Evolutionary conservation across 1,140 invertebrate genomes (phyloP).

Genomic region (Nilaparvata lugens): DNA sequence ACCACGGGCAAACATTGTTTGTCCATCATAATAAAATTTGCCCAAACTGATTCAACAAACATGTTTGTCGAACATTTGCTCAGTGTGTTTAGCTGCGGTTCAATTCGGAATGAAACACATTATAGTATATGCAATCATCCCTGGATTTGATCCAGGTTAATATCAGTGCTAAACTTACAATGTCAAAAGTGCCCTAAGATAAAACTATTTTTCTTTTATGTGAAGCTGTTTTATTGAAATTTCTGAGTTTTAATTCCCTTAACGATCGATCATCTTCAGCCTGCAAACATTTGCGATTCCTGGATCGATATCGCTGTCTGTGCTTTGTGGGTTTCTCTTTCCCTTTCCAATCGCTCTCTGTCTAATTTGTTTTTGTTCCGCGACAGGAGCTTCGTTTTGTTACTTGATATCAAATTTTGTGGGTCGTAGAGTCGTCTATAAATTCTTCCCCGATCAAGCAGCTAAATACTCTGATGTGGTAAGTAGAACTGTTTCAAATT

Average conservation of each 20-base stretch:
- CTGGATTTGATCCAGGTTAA: no score
- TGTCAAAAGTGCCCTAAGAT: no score
- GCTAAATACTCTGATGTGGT: constrained; percentile 78
- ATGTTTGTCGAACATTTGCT: no score
- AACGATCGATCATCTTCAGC: constrained; percentile 43
- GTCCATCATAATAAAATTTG: no score
- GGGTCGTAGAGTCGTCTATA: constrained; percentile 72
- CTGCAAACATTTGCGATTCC: constrained; percentile 99
- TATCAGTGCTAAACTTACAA: no score
- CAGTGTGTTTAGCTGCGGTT: no score
- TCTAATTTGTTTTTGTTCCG: constrained; percentile 93
- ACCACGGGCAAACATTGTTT: no score
- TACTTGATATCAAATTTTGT: constrained; percentile 86
- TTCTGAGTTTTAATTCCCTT: constrained; percentile 28
- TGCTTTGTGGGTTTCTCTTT: constrained; percentile 95
- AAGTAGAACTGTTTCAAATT: constrained; percentile 21
- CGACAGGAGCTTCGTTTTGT: constrained; percentile 90
- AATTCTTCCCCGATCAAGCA: constrained; percentile 84
- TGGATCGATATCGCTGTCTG: constrained; percentile 95
- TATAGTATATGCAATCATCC: no score
- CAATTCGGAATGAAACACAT: no score
- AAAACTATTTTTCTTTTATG: constrained; percentile 4
- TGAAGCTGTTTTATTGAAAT: constrained; percentile 4
- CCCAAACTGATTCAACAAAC: no score
- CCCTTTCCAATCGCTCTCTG: constrained; percentile 82